Base-by-base conservation (phyloP, 1,140 invertebrate species). In the Leptopilina boulardi region DNA sequence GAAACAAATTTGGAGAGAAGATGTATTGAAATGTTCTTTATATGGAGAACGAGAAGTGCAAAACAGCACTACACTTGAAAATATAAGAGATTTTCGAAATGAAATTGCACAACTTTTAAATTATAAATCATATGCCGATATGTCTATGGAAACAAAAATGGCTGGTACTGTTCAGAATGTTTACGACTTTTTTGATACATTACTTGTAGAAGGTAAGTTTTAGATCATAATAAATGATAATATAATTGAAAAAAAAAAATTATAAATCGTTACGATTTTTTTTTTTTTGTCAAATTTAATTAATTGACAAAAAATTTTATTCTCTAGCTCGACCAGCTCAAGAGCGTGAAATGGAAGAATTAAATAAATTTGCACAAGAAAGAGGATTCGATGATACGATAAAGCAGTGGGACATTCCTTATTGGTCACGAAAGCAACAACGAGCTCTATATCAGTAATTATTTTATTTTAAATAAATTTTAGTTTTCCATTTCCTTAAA, bases 91-190 rank as follows among this genome's bases (percentile, higher is more conserved):
- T 42, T 85, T 93, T 56, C 94, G 96, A 85, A 88, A 87, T 30
- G 93, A 95, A 66, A 93, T 96, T 85, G 97, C 97, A 0, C 91
- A 94, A 83, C 79, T 95, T 21, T 90, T 98, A 66, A 97, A 97
- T 0, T 99, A 94, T 88, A 91, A 95, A 71, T 94, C 92, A 76
- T 98, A 93, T 90, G 94, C 93, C 0, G 94, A 98, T 38, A 94
- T 98, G 94, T 97, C 95, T 38, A 97, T 99, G 96, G 94, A 96
- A 91, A 98, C 96, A 0, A 98, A 98, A 93, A 98, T 99, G 96
- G 97, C 97, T 3, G 95, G 94, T 41, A 95, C 88, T 80, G 89
- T 97, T n/a, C 93, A 96, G 26, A 96, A 95, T 89, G 93, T 98
- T 0, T 91, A 95, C 73, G 91, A 93, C 66, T 93, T 96, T 78